These are phyloP conservation scores for Abramis brama DNA, from an alignment of 2,113 vertebrate genomes.

Conservation along the genomic window DNA sequence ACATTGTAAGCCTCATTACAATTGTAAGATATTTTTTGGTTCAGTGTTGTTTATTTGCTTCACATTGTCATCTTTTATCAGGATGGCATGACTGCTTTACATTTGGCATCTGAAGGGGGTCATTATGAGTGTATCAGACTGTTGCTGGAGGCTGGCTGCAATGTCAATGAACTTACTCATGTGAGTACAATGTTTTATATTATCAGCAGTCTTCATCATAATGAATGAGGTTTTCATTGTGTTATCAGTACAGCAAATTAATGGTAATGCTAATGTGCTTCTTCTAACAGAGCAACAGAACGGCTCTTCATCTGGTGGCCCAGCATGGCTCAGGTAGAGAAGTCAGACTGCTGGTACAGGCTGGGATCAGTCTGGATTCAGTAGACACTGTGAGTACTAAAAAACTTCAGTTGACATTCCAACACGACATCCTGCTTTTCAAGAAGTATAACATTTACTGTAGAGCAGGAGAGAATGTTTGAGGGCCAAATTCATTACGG, in stretches of 20 bases:
- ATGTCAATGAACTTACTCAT: constrained; percentile 79
- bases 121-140: constrained; percentile 74
- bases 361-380: constrained; percentile 75
- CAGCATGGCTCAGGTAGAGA: constrained; percentile 74
- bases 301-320: constrained; percentile 82
- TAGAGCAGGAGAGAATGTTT: not conserved
- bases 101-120: constrained; percentile 78
- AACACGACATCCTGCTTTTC: not conserved
- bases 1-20: constrained; percentile 72
- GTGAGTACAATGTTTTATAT: constrained; percentile 60
- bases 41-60: not conserved
- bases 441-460: not conserved
- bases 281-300: constrained; percentile 78
- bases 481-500: not conserved
- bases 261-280: not conserved
- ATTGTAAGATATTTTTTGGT: not conserved
- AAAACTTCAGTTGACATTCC: not conserved
- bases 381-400: constrained; percentile 80
- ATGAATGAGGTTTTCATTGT: not conserved
- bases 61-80: constrained; percentile 58
- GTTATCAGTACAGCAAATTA: not conserved
- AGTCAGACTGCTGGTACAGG: constrained; percentile 74
- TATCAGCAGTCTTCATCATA: not conserved
- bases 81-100: constrained; percentile 85
- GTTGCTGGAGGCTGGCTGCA: constrained; percentile 78